Evolutionary conservation across 2,797 vertebrate species (phyloP).

Genomic region (Bovichtus variegatus): DNA sequence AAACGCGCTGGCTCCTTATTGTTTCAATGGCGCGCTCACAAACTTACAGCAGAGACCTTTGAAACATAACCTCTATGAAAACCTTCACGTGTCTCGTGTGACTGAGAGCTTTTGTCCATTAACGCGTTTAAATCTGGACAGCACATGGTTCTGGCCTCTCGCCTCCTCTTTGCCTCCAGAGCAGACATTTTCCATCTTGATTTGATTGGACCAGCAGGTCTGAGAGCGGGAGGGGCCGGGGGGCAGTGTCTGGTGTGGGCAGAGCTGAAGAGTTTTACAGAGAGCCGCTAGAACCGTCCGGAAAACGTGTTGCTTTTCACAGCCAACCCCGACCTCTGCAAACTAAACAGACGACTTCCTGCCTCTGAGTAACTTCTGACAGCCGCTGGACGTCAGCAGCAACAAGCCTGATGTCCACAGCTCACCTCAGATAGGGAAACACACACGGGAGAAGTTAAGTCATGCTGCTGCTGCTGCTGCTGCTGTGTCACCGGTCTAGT

Average conservation of each 20-base stretch:
- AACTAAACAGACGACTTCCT: conserved; percentile 17
- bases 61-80: neutral
- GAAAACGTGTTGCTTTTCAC: conserved; percentile 8
- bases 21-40: neutral
- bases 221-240: accelerated
- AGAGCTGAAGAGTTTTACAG: neutral
- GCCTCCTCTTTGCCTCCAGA: neutral
- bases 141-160: neutral
- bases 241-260: neutral
- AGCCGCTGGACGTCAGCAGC: conserved; percentile 7
- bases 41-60: neutral
- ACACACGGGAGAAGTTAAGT: conserved; percentile 11
- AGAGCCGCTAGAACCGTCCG: neutral
- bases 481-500: neutral
- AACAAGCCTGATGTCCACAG: neutral
- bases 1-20: neutral
- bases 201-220: conserved; percentile 21
- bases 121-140: conserved; percentile 11
- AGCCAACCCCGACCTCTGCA: neutral
- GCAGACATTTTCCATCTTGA: conserved; percentile 1
- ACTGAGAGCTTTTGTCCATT: neutral
- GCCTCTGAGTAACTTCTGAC: conserved; percentile 40
- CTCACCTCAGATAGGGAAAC: neutral
- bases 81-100: neutral
- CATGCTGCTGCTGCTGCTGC: too few species aligned